Percentiles rank a stretch among this genome's conserved stretches.
Conservation (phyloP, 2,888 invertebrate species). For the Dolichomitus sp. region DNA sequence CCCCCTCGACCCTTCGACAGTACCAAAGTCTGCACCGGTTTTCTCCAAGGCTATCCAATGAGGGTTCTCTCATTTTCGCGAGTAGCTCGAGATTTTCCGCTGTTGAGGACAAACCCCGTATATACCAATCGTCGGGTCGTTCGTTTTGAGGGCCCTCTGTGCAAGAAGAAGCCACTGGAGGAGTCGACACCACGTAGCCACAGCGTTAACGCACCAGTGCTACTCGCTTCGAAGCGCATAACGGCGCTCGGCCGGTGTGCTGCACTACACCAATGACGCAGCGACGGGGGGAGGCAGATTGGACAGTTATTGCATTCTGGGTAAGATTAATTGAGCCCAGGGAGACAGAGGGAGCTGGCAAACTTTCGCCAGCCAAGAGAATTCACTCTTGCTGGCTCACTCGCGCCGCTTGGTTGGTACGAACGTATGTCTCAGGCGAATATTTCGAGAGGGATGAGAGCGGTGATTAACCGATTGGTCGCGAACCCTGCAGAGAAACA, state of each 20-base stretch:
- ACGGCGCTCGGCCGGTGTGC: conserved; percentile 45
- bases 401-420: conserved; percentile 53
- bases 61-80: conserved; percentile 69
- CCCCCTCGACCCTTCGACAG: conserved; percentile 41
- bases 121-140: conserved; percentile 42
- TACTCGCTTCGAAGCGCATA: conserved; percentile 41
- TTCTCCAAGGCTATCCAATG: conserved; percentile 21
- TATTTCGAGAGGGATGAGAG: conserved; percentile 74
- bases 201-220: neutral
- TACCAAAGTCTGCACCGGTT: conserved; percentile 23
- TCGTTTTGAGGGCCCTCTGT: conserved; percentile 59
- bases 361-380: conserved; percentile 43
- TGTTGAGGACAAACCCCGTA: conserved; percentile 22
- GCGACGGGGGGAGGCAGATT: conserved; percentile 84
- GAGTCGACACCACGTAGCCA: neutral
- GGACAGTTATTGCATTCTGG: conserved; percentile 86
- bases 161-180: conserved; percentile 4
- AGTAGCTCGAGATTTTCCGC: conserved; percentile 78
- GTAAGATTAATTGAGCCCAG: conserved; percentile 85
- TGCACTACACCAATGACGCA: conserved; percentile 79
- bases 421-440: conserved; percentile 75
- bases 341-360: conserved; percentile 34
- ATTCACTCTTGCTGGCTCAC: conserved; percentile 55
- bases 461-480: conserved; percentile 85
- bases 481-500: conserved; percentile 59